These are phyloP conservation scores for Poecile atricapillus DNA, from an alignment of 2,113 vertebrate genomes.

Conservation along the genomic window DNA sequence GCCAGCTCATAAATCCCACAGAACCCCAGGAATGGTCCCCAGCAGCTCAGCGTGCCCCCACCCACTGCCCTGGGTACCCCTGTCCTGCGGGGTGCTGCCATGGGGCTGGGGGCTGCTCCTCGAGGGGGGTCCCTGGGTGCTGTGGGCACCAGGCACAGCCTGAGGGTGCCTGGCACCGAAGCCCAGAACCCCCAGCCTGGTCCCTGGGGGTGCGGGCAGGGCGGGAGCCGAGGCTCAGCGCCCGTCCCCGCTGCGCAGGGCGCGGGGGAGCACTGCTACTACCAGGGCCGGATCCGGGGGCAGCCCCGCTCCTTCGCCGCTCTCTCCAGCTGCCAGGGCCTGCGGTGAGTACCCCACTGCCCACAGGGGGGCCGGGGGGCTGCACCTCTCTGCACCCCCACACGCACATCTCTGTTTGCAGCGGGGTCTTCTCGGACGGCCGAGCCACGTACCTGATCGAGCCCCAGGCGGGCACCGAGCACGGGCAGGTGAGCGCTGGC, in stretches of 20 bases:
- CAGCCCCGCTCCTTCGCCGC: conserved; percentile 81
- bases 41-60: neutral
- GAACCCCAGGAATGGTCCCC: no score
- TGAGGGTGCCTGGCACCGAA: neutral
- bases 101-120: neutral
- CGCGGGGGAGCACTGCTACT: conserved; percentile 91
- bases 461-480: conserved; percentile 66
- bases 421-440: conserved; percentile 91
- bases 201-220: neutral
- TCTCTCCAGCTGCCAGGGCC: conserved; percentile 89
- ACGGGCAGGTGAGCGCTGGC: conserved; percentile 17
- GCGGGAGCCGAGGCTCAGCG: neutral
- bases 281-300: conserved; percentile 87
- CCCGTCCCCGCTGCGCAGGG: conserved; percentile 69
- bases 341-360: conserved; percentile 75
- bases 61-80: neutral
- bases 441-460: conserved; percentile 84
- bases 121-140: neutral
- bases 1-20: no score
- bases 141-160: fast-evolving
- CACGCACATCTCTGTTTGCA: conserved; percentile 30
- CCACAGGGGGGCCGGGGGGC: neutral
- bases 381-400: neutral
- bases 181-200: neutral
- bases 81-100: neutral